Conservation (phyloP, 2,888 invertebrate genomes). For the Ophion obscuratus region DNA sequence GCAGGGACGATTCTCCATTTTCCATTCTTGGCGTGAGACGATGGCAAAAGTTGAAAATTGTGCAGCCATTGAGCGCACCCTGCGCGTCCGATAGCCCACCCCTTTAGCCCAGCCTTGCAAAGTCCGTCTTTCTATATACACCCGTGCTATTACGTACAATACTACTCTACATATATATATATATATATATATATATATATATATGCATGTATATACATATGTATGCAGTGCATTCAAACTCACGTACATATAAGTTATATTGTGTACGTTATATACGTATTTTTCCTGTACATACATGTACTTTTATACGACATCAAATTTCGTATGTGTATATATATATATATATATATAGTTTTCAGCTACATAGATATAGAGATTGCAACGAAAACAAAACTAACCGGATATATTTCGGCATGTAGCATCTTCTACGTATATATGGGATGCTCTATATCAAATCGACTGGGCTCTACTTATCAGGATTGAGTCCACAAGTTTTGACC, state of each 20-base stretch:
- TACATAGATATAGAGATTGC: constrained; percentile 34
- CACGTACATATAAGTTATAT: constrained; percentile 26
- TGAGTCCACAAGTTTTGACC: not conserved
- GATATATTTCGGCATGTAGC: constrained; percentile 42
- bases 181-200: constrained; percentile 11
- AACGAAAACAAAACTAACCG: constrained; percentile 45
- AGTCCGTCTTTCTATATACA: constrained; percentile 23
- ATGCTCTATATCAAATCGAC: not conserved
- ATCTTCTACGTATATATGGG: not conserved
- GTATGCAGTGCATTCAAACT: constrained; percentile 7
- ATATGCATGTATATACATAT: constrained; percentile 13
- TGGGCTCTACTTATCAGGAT: not conserved
- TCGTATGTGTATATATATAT: constrained; percentile 27
- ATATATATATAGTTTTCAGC: not conserved
- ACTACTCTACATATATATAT: constrained; percentile 12
- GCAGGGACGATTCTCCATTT: constrained; percentile 75
- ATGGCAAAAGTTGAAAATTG: constrained; percentile 81
- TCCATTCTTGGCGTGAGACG: constrained; percentile 76
- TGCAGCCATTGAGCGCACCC: constrained; percentile 78
- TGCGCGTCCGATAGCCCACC: constrained; percentile 75
- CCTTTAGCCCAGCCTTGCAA: constrained; percentile 61
- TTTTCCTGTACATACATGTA: not conserved
- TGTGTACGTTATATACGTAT: constrained; percentile 1
- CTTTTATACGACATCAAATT: constrained; percentile 45
- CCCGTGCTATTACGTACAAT: constrained; percentile 28